Evolutionary conservation across 2,797 vertebrate genomes (phyloP).

Genomic region (Urosaurus nigricauda): DNA sequence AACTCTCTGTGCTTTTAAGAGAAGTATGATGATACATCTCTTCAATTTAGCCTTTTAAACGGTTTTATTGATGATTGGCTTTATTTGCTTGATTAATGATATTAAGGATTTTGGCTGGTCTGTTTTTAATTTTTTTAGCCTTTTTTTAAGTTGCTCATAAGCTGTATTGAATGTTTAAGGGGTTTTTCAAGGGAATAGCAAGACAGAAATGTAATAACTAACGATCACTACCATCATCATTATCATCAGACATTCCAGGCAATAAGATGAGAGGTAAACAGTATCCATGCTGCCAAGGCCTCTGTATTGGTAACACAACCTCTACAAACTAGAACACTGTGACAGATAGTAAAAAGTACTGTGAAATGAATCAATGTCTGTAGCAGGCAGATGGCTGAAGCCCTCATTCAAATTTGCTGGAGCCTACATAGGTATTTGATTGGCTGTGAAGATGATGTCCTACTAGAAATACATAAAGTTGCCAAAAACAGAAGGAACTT

Average conservation of each 20-base stretch:
- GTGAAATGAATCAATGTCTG: background rate
- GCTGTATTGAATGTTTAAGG: too few species aligned
- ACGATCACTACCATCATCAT: too few species aligned
- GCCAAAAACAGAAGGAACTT: background rate
- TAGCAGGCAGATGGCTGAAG: background rate
- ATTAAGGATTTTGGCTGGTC: too few species aligned
- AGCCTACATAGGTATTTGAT: background rate
- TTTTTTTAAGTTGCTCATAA: too few species aligned
- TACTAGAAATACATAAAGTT: background rate
- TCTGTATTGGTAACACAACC: background rate
- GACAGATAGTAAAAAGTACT: background rate
- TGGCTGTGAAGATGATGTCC: background rate
- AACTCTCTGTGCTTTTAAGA: too few species aligned
- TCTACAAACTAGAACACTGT: background rate
- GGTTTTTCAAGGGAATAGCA: too few species aligned
- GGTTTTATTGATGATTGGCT: too few species aligned
- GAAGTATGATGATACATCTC: too few species aligned
- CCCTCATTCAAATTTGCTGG: background rate
- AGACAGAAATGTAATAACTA: too few species aligned
- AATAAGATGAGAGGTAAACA: constrained; percentile 34
- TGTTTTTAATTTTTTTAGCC: too few species aligned
- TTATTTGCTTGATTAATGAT: too few species aligned
- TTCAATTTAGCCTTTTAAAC: too few species aligned
- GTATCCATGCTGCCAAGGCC: background rate
- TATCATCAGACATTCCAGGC: constrained; percentile 2